Percentiles rank a stretch among this genome's conserved stretches.
These are phyloP conservation scores for Battus philenor DNA, from an alignment of 1,140 invertebrate genomes.

Conservation along the genomic window DNA sequence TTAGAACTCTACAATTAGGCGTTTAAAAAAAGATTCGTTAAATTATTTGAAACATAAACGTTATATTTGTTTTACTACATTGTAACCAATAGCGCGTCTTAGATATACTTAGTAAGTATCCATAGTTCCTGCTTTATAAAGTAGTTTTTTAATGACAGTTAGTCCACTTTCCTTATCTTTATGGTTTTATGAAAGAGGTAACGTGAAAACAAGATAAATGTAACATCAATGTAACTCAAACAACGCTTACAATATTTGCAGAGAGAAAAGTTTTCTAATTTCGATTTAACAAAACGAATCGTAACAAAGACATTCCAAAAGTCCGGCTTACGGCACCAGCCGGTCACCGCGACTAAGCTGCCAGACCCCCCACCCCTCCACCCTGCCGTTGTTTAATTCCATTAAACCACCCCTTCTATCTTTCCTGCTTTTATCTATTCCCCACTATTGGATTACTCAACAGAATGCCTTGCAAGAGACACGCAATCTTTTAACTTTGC, in stretches of 20 bases:
- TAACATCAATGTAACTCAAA: no score
- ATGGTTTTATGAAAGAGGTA: no score
- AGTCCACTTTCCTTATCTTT: no score
- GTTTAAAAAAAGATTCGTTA: no score
- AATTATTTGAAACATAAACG: no score
- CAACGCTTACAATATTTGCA: constrained; percentile 9
- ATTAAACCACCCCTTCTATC: constrained; percentile 72
- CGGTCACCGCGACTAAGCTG: constrained; percentile 23
- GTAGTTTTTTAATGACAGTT: no score
- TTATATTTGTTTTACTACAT: no score
- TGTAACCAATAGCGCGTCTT: no score
- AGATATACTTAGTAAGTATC: no score
- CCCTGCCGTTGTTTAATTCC: constrained; percentile 66
- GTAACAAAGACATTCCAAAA: constrained; percentile 65
- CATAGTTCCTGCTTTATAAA: no score
- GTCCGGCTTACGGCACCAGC: constrained; percentile 54
- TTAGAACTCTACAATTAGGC: no score
- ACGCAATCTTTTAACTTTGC: constrained; percentile 54
- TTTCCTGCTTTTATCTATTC: constrained; percentile 67
- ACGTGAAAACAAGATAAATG: no score
- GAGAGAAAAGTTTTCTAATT: constrained; percentile 11
- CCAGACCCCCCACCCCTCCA: constrained; percentile 20
- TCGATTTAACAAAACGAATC: constrained; percentile 31
- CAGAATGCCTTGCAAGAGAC: constrained; percentile 59
- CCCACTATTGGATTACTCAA: constrained; percentile 65